Evolutionary conservation across 2,888 invertebrate genomes (phyloP).

Genomic region (Drosophila austrosaltans): DNA sequence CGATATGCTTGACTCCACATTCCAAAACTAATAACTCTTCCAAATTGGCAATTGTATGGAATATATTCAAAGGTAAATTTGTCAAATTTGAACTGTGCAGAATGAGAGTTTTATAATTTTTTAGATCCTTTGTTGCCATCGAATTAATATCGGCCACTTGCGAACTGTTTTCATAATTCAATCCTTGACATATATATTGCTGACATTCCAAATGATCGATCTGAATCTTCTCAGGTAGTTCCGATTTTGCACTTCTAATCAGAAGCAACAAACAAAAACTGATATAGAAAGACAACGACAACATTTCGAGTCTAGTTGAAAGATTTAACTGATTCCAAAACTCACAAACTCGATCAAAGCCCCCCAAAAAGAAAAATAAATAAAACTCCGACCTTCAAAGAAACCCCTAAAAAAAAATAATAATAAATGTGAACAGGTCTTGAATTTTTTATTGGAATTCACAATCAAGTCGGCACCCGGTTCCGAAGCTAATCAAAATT

Average conservation of each 20-base stretch:
- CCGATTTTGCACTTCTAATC: background rate
- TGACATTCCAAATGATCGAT: slow-evolving; percentile 3
- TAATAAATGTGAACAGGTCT: slow-evolving; percentile 6
- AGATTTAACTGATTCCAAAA: slow-evolving; percentile 2
- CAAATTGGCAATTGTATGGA: background rate
- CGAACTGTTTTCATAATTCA: background rate
- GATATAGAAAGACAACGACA: background rate
- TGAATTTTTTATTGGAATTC: slow-evolving; percentile 10
- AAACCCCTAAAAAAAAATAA: background rate
- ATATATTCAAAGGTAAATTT: slow-evolving; percentile 11
- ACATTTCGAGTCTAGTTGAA: background rate
- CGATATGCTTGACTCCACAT: slow-evolving; percentile 1
- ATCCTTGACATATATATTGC: slow-evolving; percentile 4
- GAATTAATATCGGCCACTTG: background rate
- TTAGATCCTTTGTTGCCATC: background rate
- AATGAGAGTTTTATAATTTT: background rate
- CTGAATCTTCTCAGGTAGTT: background rate
- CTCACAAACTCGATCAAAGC: background rate
- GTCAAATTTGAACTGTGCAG: slow-evolving; percentile 9
- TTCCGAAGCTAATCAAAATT: slow-evolving; percentile 50
- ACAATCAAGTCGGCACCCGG: slow-evolving; percentile 18
- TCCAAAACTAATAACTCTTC: slow-evolving; percentile 6
- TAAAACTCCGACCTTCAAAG: background rate
- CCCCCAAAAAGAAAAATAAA: no score
- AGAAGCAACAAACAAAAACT: slow-evolving; percentile 4